A percentile compares a stretch with the other conserved stretches of the same genome.
These are phyloP conservation scores for Polia nebulosa DNA, from an alignment of 2,888 invertebrate species.

Conservation along the genomic window DNA sequence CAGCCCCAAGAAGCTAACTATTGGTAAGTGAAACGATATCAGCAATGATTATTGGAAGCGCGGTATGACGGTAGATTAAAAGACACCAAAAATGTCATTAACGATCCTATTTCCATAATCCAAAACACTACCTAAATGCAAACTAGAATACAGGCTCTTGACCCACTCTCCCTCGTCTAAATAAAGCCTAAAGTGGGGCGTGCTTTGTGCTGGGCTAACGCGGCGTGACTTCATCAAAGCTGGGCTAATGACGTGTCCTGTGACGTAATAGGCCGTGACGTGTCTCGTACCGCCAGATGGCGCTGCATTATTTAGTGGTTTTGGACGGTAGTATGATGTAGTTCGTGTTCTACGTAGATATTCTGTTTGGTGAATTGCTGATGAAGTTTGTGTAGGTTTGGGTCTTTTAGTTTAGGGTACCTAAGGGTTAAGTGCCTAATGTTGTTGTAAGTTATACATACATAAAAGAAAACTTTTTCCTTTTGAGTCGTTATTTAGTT, in stretches of 20 bases:
- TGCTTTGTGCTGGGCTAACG: conserved; percentile 74
- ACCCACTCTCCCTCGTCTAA: conserved; percentile 70
- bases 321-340: conserved; percentile 47
- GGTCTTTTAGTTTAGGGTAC: background rate
- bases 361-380: conserved; percentile 37
- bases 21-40: too few species aligned
- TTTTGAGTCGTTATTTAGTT: too few species aligned
- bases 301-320: conserved; percentile 66
- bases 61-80: background rate
- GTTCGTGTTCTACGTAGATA: conserved; percentile 30
- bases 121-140: conserved; percentile 10
- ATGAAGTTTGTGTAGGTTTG: conserved; percentile 7
- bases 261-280: conserved; percentile 78
- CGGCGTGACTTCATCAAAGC: conserved; percentile 83
- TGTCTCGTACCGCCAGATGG: conserved; percentile 62
- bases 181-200: conserved; percentile 70
- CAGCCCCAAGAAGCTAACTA: too few species aligned
- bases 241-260: conserved; percentile 76
- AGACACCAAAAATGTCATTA: background rate
- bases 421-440: background rate
- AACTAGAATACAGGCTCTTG: conserved; percentile 55
- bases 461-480: too few species aligned
- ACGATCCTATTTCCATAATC: conserved; percentile 1
- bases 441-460: background rate
- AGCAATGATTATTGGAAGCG: too few species aligned